Conservation (phyloP, 1,140 invertebrate genomes). For the Antheraea pernyi region DNA sequence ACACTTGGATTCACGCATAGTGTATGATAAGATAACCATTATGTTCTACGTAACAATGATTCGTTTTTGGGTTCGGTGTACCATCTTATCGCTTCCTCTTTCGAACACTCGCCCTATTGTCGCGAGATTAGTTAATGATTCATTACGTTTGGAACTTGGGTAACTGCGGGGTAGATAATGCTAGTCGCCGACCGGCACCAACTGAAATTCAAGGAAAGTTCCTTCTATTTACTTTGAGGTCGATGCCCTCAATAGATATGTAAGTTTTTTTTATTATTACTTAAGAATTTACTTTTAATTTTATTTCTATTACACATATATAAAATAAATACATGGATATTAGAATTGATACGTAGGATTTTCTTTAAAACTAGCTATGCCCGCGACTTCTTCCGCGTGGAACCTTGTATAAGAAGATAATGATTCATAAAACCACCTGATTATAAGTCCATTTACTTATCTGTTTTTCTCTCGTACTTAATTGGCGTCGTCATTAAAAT, state of each 20-base stretch:
- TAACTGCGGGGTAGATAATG: slow-evolving; percentile 32
- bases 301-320: neutral
- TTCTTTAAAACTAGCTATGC: too few relatives aligned
- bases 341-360: too few relatives aligned
- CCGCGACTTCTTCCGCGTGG: too few relatives aligned
- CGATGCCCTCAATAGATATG: neutral
- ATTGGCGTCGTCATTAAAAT: too few relatives aligned
- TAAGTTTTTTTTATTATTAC: neutral
- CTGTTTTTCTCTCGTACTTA: too few relatives aligned
- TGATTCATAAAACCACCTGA: too few relatives aligned
- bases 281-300: neutral
- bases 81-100: slow-evolving; percentile 57
- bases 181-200: slow-evolving; percentile 21
- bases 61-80: slow-evolving; percentile 45
- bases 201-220: slow-evolving; percentile 4
- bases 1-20: slow-evolving; percentile 25
- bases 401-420: too few relatives aligned
- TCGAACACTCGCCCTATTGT: slow-evolving; percentile 40
- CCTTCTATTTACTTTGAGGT: neutral
- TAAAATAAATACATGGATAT: too few relatives aligned
- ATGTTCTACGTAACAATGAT: slow-evolving; percentile 40
- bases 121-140: slow-evolving; percentile 55
- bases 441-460: too few relatives aligned
- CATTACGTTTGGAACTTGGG: slow-evolving; percentile 43
- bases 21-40: slow-evolving; percentile 45